Conservation (phyloP, 2,113 vertebrate genomes). For the Nerophis lumbriciformis region DNA sequence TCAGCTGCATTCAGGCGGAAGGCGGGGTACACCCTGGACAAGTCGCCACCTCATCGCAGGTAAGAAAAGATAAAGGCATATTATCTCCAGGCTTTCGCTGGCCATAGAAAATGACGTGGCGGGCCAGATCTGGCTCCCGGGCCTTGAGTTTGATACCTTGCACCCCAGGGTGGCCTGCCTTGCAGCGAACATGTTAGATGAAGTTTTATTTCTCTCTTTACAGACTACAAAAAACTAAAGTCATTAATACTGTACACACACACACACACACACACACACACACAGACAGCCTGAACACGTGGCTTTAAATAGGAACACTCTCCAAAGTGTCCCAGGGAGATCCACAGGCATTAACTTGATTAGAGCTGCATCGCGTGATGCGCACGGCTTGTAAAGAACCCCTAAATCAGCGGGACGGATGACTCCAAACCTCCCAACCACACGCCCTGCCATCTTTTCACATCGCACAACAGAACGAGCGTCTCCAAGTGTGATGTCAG, state of each 20-base stretch:
- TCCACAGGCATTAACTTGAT: constrained; percentile 25
- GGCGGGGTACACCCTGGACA: too few relatives aligned
- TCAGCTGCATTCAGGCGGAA: too few relatives aligned
- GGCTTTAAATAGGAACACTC: constrained; percentile 17
- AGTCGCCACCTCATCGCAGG: too few relatives aligned
- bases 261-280: constrained; percentile 10
- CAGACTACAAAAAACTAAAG: too few relatives aligned
- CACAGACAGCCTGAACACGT: constrained; percentile 18
- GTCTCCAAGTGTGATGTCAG: constrained; percentile 56
- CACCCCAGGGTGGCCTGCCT: too few relatives aligned
- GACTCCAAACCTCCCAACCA: constrained; percentile 31
- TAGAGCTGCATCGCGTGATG: constrained; percentile 27
- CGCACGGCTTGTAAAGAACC: constrained; percentile 24
- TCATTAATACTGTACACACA: background rate
- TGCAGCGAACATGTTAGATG: too few relatives aligned
- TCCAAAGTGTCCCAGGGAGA: constrained; percentile 7
- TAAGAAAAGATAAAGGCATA: too few relatives aligned
- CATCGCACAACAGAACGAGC: constrained; percentile 24
- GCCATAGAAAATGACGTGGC: too few relatives aligned
- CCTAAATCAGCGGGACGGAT: constrained; percentile 35
- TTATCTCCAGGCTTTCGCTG: too few relatives aligned
- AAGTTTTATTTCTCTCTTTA: too few relatives aligned
- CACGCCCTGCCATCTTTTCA: constrained; percentile 18
- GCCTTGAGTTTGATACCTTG: too few relatives aligned
- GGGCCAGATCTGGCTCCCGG: too few relatives aligned